phyloP scores from a whole-genome alignment of 2,888 invertebrate species.

The Zaprionus lineosus region DNA sequence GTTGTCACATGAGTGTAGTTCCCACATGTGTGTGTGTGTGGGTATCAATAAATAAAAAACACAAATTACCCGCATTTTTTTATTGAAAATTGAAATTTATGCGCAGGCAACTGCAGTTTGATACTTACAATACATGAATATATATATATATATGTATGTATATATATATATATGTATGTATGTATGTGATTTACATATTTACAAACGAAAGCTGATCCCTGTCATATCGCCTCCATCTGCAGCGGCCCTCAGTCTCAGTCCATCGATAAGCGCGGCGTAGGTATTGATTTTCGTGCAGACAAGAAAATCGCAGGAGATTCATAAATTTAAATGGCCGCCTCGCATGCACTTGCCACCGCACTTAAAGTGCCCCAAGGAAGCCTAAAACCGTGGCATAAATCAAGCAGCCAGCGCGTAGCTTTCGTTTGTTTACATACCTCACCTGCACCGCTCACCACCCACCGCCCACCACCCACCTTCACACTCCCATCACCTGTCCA shows the following conservation, averaged over 20 bases:
- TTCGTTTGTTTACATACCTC: slow-evolving; percentile 29
- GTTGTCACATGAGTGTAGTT: slow-evolving; percentile 10
- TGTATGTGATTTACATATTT: slow-evolving; percentile 17
- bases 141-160: slow-evolving; percentile 10
- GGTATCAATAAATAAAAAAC: slow-evolving; percentile 37
- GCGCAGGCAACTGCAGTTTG: slow-evolving; percentile 29
- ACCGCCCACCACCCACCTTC: not conserved
- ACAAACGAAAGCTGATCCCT: slow-evolving; percentile 58
- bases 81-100: slow-evolving; percentile 74
- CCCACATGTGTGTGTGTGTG: slow-evolving; percentile 12
- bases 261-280: slow-evolving; percentile 55
- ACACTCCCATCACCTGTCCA: too few species aligned
- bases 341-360: slow-evolving; percentile 40
- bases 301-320: slow-evolving; percentile 37
- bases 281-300: slow-evolving; percentile 45
- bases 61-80: slow-evolving; percentile 79
- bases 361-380: slow-evolving; percentile 9
- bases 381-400: not conserved
- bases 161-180: slow-evolving; percentile 15
- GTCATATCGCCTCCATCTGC: slow-evolving; percentile 74
- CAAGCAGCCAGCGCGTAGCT: not conserved
- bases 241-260: slow-evolving; percentile 47
- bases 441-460: not conserved
- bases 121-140: slow-evolving; percentile 15
- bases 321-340: slow-evolving; percentile 55